Conservation (phyloP, 2,797 vertebrate genomes). For the Jordanella pulchra region DNA sequence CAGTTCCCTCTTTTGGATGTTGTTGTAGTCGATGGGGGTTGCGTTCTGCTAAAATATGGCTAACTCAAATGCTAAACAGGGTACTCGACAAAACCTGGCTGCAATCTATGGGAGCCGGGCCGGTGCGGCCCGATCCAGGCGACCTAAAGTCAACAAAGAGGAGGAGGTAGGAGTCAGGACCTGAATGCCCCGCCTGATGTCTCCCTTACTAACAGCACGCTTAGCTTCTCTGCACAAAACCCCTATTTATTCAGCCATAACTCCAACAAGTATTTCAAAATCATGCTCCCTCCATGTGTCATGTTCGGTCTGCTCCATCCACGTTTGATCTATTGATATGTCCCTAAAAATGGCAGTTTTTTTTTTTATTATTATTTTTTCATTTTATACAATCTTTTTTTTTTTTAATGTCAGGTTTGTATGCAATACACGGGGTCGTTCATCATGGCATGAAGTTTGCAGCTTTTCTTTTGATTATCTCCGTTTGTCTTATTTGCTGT, state of each 20-base stretch:
- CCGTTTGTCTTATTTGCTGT: conserved; percentile 11
- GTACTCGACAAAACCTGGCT: conserved; percentile 90
- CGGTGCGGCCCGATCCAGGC: conserved; percentile 87
- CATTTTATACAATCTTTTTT: conserved; percentile 24
- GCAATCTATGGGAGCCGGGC: conserved; percentile 89
- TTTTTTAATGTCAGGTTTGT: conserved; percentile 18
- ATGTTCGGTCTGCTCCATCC: conserved; percentile 23
- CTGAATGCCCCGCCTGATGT: conserved; percentile 50
- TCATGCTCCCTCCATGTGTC: conserved; percentile 16
- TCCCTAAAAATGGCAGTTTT: conserved; percentile 27
- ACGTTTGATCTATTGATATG: conserved; percentile 30
- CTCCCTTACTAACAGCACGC: conserved; percentile 48
- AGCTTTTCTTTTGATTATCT: conserved; percentile 6
- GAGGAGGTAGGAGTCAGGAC: conserved; percentile 92
- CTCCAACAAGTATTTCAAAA: conserved; percentile 35
- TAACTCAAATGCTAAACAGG: conserved; percentile 94
- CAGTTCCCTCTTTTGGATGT: conserved; percentile 14
- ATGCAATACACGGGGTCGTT: conserved; percentile 2
- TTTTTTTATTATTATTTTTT: too few species aligned
- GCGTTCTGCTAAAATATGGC: conserved; percentile 84
- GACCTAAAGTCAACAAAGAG: conserved; percentile 91
- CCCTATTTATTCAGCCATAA: conserved; percentile 40
- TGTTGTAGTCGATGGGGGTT: conserved; percentile 21
- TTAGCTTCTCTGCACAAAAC: conserved; percentile 54
- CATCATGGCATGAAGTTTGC: conserved; percentile 8